Evolutionary conservation across 1,140 invertebrate species (phyloP), one percentile per base, ranked within the genome.

Genomic region (Sinonovacula constricta): DNA sequence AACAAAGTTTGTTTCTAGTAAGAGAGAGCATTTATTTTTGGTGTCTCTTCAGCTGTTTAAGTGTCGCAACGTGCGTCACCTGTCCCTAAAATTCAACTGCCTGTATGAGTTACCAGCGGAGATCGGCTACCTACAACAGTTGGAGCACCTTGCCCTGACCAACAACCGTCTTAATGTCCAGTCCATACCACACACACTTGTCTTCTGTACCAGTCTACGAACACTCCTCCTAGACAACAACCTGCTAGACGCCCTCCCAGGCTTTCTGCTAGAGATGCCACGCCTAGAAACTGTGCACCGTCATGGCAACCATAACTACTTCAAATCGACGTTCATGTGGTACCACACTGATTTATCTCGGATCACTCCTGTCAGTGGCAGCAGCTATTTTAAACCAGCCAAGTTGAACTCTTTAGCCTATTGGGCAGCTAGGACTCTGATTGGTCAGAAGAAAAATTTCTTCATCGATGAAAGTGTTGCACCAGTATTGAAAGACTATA

Each of bases 251-350:
- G 92, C 92, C 22, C 80, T 93, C 22, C 92, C 92, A 33, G 92
- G 92, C 7, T 92, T 92, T 76, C 80, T 93, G 22, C 82, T 91
- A 14, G 76, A 88, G 31, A 91, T 93, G 88, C 80, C 87, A 10
- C 87, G 87, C 62, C 85, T 93, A 14, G 83, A 89, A 59, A 92
- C 90, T 24, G 91, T 93, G 14, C 91, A 92, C 89, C 90, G 92
- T 24, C 91, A 92, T 88, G 92, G 92, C 30, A 93, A 93, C 81
- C 91, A 92, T 83, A 92, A 93, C 80, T 93, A 92, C 81, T 93
- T 93, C 80, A 92, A 92, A 79, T 90, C 92, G 15, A 92, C 92
- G 5, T 93, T 93, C 77, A 92, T 93, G 91, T 93, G 92, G 92
- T 92, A 92, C 79, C 92, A 92, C 65, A 91, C 91, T 5, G 91